These are phyloP conservation scores for Pithys albifrons DNA, from an alignment of 2,113 vertebrate genomes.

Conservation along the genomic window DNA sequence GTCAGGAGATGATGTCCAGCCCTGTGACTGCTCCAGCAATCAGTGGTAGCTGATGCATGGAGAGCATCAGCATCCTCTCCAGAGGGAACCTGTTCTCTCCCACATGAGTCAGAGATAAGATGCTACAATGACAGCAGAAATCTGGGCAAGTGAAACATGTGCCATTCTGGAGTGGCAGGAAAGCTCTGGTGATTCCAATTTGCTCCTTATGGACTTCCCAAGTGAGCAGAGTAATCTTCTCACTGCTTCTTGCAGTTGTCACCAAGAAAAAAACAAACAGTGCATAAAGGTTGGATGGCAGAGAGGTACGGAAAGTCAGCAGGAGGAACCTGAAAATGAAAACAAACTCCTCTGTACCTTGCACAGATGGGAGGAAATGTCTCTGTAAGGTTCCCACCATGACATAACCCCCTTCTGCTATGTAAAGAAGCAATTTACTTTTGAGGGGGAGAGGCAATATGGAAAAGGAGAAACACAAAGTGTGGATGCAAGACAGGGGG, in stretches of 20 bases:
- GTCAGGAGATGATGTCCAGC: conserved; percentile 34
- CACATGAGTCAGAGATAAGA: background rate
- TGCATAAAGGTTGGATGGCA: background rate
- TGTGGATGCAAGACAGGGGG: background rate
- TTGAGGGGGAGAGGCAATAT: background rate
- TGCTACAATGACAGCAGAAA: conserved; percentile 40
- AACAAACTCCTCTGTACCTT: background rate
- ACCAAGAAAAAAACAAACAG: background rate
- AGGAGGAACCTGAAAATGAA: background rate
- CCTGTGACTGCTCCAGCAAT: conserved; percentile 13
- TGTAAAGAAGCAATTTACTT: background rate
- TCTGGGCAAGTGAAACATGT: background rate
- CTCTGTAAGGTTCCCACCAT: background rate
- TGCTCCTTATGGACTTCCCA: background rate
- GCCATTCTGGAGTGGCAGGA: conserved; percentile 27
- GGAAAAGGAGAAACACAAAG: background rate
- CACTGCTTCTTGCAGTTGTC: background rate
- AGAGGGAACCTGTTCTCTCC: background rate
- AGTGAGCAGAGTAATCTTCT: background rate
- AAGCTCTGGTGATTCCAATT: background rate
- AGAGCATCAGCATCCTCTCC: background rate
- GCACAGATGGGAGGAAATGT: background rate
- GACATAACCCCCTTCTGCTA: conserved; percentile 9
- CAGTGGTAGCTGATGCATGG: conserved; percentile 14
- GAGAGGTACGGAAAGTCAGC: background rate